These are phyloP conservation scores for Phrynosoma platyrhinos DNA, from an alignment of 2,113 vertebrate genomes.

Conservation along the genomic window DNA sequence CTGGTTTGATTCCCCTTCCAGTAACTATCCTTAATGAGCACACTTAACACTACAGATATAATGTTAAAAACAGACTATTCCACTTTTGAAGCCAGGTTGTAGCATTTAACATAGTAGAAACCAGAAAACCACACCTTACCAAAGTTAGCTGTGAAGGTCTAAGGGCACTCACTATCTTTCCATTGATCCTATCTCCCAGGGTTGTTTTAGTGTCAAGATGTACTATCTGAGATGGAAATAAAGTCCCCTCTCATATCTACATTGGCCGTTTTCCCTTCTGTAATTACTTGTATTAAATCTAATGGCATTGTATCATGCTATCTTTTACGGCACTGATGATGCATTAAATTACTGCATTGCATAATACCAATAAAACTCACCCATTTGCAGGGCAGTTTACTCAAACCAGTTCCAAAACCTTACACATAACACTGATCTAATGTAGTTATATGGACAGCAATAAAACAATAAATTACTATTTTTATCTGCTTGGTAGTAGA, in stretches of 20 bases:
- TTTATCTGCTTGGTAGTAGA: background rate
- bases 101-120: background rate
- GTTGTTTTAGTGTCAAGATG: background rate
- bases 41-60: background rate
- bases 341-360: background rate
- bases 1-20: background rate
- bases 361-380: background rate
- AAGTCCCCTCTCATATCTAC: background rate
- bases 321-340: background rate
- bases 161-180: background rate
- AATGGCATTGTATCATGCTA: background rate
- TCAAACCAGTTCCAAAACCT: background rate
- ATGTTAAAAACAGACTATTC: background rate
- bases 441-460: background rate
- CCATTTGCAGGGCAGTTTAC: background rate
- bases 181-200: background rate
- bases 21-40: background rate
- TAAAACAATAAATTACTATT: slow-evolving; percentile 7
- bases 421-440: background rate
- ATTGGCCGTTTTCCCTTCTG: background rate
- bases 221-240: no score
- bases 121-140: background rate
- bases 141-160: background rate
- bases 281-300: no score
- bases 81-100: background rate